A percentile compares a stretch with the other conserved stretches of the same genome.
These are phyloP conservation scores for Nomada hirtipes DNA, from an alignment of 2,888 invertebrate species.

Conservation along the genomic window DNA sequence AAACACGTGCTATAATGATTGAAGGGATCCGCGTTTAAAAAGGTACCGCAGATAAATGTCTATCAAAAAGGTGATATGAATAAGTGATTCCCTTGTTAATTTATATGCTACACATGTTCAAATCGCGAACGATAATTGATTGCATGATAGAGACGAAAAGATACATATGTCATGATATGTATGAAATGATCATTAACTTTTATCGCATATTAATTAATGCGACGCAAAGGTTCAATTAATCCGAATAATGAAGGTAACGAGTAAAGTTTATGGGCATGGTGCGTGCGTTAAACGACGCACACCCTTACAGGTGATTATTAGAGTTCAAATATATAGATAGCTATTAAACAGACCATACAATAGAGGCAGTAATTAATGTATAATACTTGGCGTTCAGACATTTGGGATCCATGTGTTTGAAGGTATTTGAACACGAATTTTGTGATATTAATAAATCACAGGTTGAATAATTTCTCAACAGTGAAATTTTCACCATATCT, in stretches of 20 bases:
- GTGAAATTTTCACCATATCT: conserved; percentile 19
- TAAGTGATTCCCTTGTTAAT: too few species aligned
- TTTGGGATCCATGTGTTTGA: background rate
- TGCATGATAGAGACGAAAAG: background rate
- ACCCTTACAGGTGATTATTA: background rate
- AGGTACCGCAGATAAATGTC: too few species aligned
- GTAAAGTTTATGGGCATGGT: conserved; percentile 18
- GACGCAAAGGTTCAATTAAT: conserved; percentile 31
- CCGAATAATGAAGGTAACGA: conserved; percentile 13
- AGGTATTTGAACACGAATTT: conserved; percentile 3
- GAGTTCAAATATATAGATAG: conserved; percentile 9
- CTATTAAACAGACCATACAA: background rate
- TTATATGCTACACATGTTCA: too few species aligned
- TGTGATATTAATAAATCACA: conserved; percentile 18
- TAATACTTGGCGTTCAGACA: background rate
- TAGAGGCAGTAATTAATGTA: conserved; percentile 26
- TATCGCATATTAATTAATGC: conserved; percentile 20
- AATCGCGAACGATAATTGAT: background rate
- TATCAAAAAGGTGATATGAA: too few species aligned
- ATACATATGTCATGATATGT: background rate
- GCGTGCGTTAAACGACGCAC: conserved; percentile 1
- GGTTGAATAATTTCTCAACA: conserved; percentile 21
- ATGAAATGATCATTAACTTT: conserved; percentile 8
- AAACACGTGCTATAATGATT: too few species aligned
- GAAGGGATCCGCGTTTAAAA: too few species aligned